Conservation (phyloP, 2,113 vertebrate genomes). For the Anhinga anhinga region DNA sequence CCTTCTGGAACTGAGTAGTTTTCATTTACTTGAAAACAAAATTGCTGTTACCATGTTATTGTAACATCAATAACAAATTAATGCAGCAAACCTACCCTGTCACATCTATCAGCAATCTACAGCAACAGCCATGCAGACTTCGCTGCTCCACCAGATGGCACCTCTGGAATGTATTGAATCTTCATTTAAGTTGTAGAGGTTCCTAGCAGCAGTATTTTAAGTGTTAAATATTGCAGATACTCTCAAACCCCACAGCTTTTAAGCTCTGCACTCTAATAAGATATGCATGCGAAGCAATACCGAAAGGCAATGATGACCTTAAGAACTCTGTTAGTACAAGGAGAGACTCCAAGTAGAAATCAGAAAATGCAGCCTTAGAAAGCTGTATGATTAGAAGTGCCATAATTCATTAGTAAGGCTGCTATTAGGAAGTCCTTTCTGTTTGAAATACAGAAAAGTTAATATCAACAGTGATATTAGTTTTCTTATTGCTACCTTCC, state of each 20-base stretch:
- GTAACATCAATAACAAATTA: accelerated
- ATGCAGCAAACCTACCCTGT: neutral
- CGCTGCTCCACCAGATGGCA: neutral
- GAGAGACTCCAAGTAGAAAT: neutral
- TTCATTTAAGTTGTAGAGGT: accelerated
- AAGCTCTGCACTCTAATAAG: neutral
- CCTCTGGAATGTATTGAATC: neutral
- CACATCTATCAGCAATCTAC: accelerated
- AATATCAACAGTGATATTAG: neutral
- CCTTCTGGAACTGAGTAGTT: neutral
- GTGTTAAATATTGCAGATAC: neutral
- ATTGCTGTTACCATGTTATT: accelerated
- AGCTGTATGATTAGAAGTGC: neutral
- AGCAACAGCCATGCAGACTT: neutral
- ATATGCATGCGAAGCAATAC: neutral
- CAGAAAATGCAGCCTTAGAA: neutral
- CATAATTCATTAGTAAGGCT: neutral
- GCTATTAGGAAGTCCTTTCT: neutral
- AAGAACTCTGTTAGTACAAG: neutral
- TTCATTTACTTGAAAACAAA: neutral
- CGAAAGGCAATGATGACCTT: neutral
- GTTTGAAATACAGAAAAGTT: neutral
- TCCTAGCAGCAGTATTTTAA: no score
- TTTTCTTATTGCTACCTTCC: neutral
- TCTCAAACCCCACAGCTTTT: neutral